Percentiles rank a stretch among this genome's conserved stretches.
Conservation (phyloP, 2,113 vertebrate genomes). For the Probosciger aterrimus region DNA sequence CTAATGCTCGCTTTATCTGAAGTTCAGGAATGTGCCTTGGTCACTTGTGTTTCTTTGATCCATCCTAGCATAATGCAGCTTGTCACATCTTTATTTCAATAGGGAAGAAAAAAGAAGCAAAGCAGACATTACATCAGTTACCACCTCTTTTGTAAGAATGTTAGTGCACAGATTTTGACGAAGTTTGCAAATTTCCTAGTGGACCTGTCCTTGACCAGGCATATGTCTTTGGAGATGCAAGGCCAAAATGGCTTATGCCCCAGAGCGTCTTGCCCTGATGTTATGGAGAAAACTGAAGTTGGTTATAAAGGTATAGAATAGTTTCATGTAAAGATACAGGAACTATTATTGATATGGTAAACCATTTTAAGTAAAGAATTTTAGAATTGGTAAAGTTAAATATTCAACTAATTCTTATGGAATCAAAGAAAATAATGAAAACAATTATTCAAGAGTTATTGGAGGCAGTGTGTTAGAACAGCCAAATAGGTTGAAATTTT, state of each 20-base stretch:
- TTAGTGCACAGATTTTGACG: neutral
- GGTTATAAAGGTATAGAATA: neutral
- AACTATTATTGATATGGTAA: neutral
- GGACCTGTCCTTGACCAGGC: neutral
- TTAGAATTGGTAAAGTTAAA: neutral
- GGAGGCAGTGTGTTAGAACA: neutral
- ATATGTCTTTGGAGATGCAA: neutral
- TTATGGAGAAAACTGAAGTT: neutral
- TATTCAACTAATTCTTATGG: neutral
- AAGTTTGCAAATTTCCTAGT: neutral
- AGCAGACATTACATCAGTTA: neutral
- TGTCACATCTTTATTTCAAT: neutral
- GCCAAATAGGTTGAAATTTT: neutral
- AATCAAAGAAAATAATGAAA: neutral
- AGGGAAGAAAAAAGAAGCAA: neutral
- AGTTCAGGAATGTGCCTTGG: neutral
- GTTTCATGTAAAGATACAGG: neutral
- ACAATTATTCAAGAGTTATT: neutral
- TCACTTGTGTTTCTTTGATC: neutral
- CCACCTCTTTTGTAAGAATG: neutral
- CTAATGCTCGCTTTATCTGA: accelerated
- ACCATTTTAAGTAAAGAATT: neutral
- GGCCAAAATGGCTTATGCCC: neutral
- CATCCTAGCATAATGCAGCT: neutral
- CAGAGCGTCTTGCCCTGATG: neutral